Evolutionary conservation across 2,888 invertebrate genomes (phyloP), one percentile per base, ranked within the genome.

Genomic region (Tenodera sinensis): DNA sequence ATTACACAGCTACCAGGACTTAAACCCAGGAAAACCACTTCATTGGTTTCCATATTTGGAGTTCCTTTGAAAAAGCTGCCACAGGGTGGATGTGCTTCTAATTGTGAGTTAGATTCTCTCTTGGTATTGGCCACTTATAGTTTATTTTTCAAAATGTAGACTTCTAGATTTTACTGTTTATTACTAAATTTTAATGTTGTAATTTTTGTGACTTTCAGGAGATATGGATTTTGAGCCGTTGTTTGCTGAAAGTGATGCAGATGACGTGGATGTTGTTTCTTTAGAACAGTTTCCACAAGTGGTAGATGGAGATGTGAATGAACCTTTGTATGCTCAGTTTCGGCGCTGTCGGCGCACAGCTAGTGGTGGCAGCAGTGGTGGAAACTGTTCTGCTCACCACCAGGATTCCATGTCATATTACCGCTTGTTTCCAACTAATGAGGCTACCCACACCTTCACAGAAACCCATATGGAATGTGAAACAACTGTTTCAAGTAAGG

Each of bases 181-280:
- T n/a, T n/a, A n/a, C n/a, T n/a, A n/a, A n/a, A n/a, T 34, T 34
- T 34, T 34, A 34, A 3, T 42, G 0, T 12, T 28, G 30, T 83
- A 20, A n/a, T 83, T 83, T 15, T 42, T n/a, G n/a, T 30, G n/a
- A 4, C 27, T 84, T 93, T 95, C 94, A 94, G 95, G 95, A 91
- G 95, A 95, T 92, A 95, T 95, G 95, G 95, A 96, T 91, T 95
- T 94, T 93, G 95, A 95, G 90, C 95, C 95, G 91, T 93, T 96
- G 90, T 96, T 96, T 93, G 95, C 95, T 89, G 95, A 95, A 91
- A 95, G 95, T 93, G 96, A 95, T 92, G 89, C 89, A n/a, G 95
- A 96, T 91, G 94, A 95, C 90, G 94, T 93, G 81, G 93, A 93
- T 88, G 92, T 93, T 87, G 92, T 92, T 83, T 89, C 92, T 87